Conservation (phyloP, 2,797 vertebrate species). For the Setipinna tenuifilis region DNA sequence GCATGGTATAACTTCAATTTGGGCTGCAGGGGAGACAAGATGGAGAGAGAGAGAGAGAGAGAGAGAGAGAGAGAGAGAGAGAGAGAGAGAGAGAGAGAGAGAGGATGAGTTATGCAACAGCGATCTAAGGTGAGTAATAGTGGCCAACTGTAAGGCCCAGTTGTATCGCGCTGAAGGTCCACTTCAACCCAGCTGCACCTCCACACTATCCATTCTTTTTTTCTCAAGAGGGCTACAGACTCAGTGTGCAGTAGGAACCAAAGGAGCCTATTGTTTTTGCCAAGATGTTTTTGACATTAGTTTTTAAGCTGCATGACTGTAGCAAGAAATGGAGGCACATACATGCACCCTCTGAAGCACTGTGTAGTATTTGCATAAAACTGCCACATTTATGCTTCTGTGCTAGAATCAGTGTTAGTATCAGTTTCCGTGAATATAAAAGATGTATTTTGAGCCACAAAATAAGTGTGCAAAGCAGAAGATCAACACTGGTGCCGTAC, state of each 20-base stretch:
- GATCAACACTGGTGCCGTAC: background rate
- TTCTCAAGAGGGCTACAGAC: background rate
- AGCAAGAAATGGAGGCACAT: background rate
- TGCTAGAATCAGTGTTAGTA: background rate
- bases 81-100: slow-evolving; percentile 34
- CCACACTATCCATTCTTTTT: background rate
- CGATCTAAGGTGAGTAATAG: background rate
- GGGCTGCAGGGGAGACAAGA: slow-evolving; percentile 76
- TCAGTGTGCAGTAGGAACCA: background rate
- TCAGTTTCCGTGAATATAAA: background rate
- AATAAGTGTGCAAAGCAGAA: background rate
- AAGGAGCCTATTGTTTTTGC: background rate
- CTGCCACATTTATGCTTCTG: background rate
- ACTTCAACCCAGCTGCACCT: background rate
- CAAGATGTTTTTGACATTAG: background rate
- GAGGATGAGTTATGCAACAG: slow-evolving; percentile 31
- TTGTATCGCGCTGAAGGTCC: background rate
- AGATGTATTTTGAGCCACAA: background rate
- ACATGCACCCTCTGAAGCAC: background rate
- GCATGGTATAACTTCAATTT: slow-evolving; percentile 99
- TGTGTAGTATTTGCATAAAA: background rate
- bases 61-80: slow-evolving; percentile 22
- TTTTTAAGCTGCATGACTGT: background rate
- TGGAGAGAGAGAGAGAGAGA: slow-evolving; percentile 23
- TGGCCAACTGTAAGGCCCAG: background rate